Conservation (phyloP, 2,797 vertebrate genomes). For the Setipinna tenuifilis region DNA sequence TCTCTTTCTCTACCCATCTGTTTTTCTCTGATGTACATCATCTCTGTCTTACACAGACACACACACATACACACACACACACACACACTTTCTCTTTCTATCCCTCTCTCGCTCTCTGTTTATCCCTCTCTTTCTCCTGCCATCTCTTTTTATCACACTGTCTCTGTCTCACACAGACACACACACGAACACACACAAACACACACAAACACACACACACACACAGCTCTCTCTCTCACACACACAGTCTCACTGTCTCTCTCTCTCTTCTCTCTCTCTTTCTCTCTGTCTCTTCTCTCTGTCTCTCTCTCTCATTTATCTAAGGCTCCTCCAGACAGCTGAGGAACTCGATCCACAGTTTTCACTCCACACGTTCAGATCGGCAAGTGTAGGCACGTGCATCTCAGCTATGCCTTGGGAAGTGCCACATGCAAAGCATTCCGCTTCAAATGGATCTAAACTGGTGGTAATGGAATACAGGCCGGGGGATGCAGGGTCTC, state of each 20-base stretch:
- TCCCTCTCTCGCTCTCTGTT: not conserved
- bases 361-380: conserved; percentile 36
- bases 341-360: conserved; percentile 68
- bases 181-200: no score
- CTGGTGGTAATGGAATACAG: conserved; percentile 29
- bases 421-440: conserved; percentile 65
- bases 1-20: no score
- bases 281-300: conserved; percentile 54
- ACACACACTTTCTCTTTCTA: not conserved
- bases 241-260: not conserved
- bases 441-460: conserved; percentile 55
- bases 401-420: conserved; percentile 41
- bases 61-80: not conserved
- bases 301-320: conserved; percentile 60
- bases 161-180: not conserved
- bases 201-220: no score
- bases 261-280: conserved; percentile 50
- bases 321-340: conserved; percentile 68
- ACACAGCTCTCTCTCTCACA: not conserved
- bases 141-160: no score
- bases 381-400: conserved; percentile 43
- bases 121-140: not conserved
- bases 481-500: conserved; percentile 48
- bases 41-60: no score
- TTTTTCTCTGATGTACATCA: no score